Evolutionary conservation across 2,797 vertebrate species (phyloP).

Genomic region (Thunnus albacares): DNA sequence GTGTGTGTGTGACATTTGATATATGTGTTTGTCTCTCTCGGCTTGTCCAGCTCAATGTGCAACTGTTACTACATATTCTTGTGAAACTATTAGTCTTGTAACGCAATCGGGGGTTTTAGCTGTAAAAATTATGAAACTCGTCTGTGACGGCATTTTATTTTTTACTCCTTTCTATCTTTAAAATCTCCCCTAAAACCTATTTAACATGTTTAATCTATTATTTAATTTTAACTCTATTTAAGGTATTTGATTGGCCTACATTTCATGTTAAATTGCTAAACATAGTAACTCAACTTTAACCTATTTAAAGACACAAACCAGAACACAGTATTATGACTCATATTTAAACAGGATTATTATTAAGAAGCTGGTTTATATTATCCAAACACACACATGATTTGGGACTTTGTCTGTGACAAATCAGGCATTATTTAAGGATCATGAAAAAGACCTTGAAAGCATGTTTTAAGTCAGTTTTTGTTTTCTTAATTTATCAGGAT

Average conservation of each 20-base stretch:
- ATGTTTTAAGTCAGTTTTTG: not conserved
- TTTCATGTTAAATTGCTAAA: not conserved
- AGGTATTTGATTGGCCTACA: not conserved
- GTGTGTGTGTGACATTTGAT: not conserved
- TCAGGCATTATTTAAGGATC: not conserved
- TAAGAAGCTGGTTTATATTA: not conserved
- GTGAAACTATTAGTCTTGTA: not conserved
- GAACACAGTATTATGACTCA: not conserved
- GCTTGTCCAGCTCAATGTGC: not conserved
- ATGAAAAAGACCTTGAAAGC: slow-evolving; percentile 2
- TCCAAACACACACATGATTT: not conserved
- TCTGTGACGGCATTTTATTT: not conserved
- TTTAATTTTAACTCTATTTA: not conserved
- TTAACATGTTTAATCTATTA: not conserved
- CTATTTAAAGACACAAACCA: not conserved
- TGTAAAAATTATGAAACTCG: not conserved
- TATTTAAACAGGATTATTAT: slow-evolving; percentile 6
- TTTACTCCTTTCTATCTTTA: not conserved
- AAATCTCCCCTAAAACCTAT: not conserved
- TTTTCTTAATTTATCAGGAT: slow-evolving; percentile 86
- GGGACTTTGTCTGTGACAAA: slow-evolving; percentile 23
- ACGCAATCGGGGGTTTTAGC: not conserved
- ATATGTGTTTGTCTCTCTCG: not conserved
- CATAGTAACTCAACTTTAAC: not conserved
- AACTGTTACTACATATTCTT: not conserved